A percentile compares a stretch with the other conserved stretches of the same genome.
These are phyloP conservation scores for Listronotus bonariensis DNA, from an alignment of 1,140 invertebrate species.

Conservation along the genomic window DNA sequence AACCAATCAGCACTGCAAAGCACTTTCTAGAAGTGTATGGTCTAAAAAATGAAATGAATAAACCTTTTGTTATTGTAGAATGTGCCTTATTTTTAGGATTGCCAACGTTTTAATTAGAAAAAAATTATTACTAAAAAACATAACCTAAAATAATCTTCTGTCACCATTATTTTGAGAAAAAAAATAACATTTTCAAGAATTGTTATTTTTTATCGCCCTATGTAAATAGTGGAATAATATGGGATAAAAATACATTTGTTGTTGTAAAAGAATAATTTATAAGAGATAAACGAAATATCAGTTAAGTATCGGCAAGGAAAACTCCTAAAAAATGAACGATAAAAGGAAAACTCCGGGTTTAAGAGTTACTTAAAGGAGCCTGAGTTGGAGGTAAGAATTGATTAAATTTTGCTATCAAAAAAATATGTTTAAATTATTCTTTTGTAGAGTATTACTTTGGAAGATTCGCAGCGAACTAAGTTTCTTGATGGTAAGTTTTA, in stretches of 20 bases:
- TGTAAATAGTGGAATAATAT: slow-evolving; percentile 8
- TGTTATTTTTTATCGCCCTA: not conserved
- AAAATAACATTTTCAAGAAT: not conserved
- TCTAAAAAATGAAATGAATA: too few relatives aligned
- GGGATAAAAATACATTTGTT: not conserved
- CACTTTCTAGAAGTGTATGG: too few relatives aligned
- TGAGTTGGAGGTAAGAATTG: slow-evolving; percentile 42
- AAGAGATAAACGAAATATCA: not conserved
- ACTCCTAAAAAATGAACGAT: slow-evolving; percentile 41
- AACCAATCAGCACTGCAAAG: too few relatives aligned
- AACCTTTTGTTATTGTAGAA: too few relatives aligned
- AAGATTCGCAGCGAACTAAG: slow-evolving; percentile 53
- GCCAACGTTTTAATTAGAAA: too few relatives aligned
- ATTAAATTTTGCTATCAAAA: not conserved
- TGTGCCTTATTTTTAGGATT: too few relatives aligned
- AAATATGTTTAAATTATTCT: slow-evolving; percentile 7
- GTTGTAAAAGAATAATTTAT: not conserved
- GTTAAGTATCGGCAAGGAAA: not conserved
- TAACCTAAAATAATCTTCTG: not conserved
- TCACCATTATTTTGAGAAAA: not conserved
- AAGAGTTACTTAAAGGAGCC: slow-evolving; percentile 47
- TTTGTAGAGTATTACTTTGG: slow-evolving; percentile 46
- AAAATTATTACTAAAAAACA: too few relatives aligned
- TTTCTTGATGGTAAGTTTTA: slow-evolving; percentile 53
- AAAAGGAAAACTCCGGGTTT: slow-evolving; percentile 45